Base-by-base conservation (phyloP, 2,888 invertebrate species). In the Nymphalis urticae region DNA sequence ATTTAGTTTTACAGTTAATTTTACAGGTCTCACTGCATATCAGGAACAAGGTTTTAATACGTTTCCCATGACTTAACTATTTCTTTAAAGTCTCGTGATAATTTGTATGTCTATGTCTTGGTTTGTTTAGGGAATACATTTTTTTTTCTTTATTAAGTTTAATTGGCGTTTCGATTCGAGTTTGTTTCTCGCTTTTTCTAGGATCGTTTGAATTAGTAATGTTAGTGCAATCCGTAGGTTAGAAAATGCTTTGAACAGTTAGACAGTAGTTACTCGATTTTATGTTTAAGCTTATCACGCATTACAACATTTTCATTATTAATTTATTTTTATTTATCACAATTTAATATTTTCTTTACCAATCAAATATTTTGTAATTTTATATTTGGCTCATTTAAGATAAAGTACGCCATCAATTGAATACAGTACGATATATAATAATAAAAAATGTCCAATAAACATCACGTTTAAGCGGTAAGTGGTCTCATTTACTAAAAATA, bases 1-100 rank as follows among this genome's bases (percentile, higher is more conserved):
- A 92, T 92, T 92, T 84, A 92, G 92, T 85, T 85, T 83, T 90
- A 82, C 82, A 93, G 92, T 92, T 82, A 92, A 92, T 88, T 92
- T 93, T 92, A 72, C 93, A 93, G 93, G 93, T 93, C 93, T 93
- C 77, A 87, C 91, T 80, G 78, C 92, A 67, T 93, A 90, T 83
- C 91, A 82, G 93, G 93, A 93, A 63, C 92, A 90, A 93, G 93
- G 93, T 93, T 89, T 85, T 82, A 85, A 75, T 77, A 72, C 79
- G 82, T 84, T 83, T 77, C 75, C 80, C 82, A 82, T 80, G 74
- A 73, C 69, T 81, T 73, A 77, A 76, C 67, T 80, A 73, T 82
- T 83, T 84, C 74, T 83, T 85, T 82, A 77, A 76, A 79, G 83
- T 87, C 80, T 87, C 84, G 84, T 89, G 85, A 77, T 81, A 82